Evolutionary conservation across 2,797 vertebrate genomes (phyloP).

Genomic region (Crenuchus spilurus): DNA sequence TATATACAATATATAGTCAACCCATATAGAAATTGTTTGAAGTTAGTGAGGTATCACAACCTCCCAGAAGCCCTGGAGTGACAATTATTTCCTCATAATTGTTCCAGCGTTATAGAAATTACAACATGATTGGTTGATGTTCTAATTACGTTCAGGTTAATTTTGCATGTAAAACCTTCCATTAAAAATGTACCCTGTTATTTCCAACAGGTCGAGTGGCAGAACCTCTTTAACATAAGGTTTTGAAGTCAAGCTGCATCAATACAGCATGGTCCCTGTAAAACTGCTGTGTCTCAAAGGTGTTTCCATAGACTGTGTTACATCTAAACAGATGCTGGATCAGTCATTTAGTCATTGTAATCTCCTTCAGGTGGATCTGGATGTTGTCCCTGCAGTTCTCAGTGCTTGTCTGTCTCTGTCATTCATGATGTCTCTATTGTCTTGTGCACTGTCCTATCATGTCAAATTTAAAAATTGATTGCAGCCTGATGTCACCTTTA

Average conservation of each 20-base stretch:
- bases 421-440: conserved; percentile 33
- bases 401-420: conserved; percentile 39
- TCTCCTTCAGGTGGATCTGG: conserved; percentile 39
- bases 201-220: no score
- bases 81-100: no score
- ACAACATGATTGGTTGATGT: no score
- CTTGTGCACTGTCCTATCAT: conserved; percentile 39
- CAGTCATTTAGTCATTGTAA: conserved; percentile 35
- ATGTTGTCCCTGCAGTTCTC: conserved; percentile 26
- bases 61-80: no score
- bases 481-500: conserved; percentile 47
- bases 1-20: no score
- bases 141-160: no score
- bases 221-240: not conserved
- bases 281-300: conserved; percentile 27
- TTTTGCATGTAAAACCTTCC: no score
- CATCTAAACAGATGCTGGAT: conserved; percentile 27
- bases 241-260: conserved; percentile 1
- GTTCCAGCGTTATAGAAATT: no score
- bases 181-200: no score
- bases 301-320: conserved; percentile 15
- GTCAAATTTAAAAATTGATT: conserved; percentile 48
- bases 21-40: no score
- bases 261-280: conserved; percentile 2
- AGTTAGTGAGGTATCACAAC: no score